These are phyloP conservation scores for Daktulosphaira vitifoliae DNA, from an alignment of 1,140 invertebrate species.

Conservation along the genomic window DNA sequence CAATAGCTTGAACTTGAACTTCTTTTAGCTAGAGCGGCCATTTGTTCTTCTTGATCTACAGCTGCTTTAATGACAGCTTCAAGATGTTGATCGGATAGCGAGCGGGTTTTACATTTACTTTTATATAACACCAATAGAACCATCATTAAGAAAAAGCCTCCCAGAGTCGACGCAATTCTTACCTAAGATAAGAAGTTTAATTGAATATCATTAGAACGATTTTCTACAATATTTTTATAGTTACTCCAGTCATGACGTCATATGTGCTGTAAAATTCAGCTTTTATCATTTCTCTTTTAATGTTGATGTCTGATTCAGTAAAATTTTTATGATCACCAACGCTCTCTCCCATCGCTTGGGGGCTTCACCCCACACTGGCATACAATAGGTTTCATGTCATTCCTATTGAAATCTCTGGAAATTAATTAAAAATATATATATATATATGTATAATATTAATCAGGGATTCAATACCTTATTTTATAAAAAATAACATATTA, in stretches of 20 bases:
- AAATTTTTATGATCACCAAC: constrained; percentile 17
- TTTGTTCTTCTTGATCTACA: constrained; percentile 64
- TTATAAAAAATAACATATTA: no score
- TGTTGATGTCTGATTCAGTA: constrained; percentile 31
- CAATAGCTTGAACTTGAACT: constrained; percentile 26
- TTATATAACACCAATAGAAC: constrained; percentile 80
- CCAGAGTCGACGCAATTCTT: constrained; percentile 76
- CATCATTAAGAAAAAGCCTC: constrained; percentile 79
- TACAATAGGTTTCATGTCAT: constrained; percentile 29
- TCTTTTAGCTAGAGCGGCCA: constrained; percentile 53
- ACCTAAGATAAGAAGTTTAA: constrained; percentile 42
- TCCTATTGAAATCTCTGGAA: constrained; percentile 20
- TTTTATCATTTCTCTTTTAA: constrained; percentile 36
- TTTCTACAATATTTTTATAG: background rate
- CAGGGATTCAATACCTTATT: no score
- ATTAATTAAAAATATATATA: background rate
- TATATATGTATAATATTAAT: background rate
- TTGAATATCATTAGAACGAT: no score
- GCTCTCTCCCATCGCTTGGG: constrained; percentile 28
- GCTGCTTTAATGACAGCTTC: constrained; percentile 63
- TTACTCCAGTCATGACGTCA: constrained; percentile 77
- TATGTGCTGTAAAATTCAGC: constrained; percentile 80
- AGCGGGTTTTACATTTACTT: constrained; percentile 54
- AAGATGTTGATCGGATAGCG: constrained; percentile 46
- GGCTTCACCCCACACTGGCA: constrained; percentile 21